Conservation (phyloP, 2,797 vertebrate species). For the Pelobates cultripes region DNA sequence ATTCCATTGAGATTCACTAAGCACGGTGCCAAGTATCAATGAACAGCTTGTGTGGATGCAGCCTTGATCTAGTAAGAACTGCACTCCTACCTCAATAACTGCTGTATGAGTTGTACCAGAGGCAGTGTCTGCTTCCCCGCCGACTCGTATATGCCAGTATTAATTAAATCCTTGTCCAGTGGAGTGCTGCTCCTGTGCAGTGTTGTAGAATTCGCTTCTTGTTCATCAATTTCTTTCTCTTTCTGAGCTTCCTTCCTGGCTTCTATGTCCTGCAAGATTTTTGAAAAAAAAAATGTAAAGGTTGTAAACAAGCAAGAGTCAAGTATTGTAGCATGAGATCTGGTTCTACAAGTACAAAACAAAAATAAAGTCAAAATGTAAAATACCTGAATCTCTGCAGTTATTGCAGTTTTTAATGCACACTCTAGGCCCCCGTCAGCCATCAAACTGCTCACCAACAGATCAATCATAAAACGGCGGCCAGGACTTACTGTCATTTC, state of each 20-base stretch:
- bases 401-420: constrained; percentile 92
- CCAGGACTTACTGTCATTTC: constrained; percentile 94
- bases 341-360: too few species aligned
- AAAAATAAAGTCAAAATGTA: not conserved
- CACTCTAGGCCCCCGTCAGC: constrained; percentile 96
- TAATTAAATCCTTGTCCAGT: constrained; percentile 96
- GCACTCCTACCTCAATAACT: constrained; percentile 85
- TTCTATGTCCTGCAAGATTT: constrained; percentile 85
- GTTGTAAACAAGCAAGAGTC: too few species aligned
- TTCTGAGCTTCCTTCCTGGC: constrained; percentile 99
- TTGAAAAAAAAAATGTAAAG: too few species aligned
- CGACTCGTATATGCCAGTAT: constrained; percentile 95
- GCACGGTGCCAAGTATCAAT: too few species aligned
- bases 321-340: too few species aligned
- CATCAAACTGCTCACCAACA: constrained; percentile 97
- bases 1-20: too few species aligned
- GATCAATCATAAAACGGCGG: constrained; percentile 97
- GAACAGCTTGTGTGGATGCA: too few species aligned
- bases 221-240: constrained; percentile 98
- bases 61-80: too few species aligned
- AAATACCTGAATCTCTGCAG: constrained; percentile 95
- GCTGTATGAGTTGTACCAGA: constrained; percentile 94
- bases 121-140: constrained; percentile 94
- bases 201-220: constrained; percentile 92
- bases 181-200: constrained; percentile 91